phyloP scores from a whole-genome alignment of 2,888 invertebrate genomes.

The Flexamia atlantica region DNA sequence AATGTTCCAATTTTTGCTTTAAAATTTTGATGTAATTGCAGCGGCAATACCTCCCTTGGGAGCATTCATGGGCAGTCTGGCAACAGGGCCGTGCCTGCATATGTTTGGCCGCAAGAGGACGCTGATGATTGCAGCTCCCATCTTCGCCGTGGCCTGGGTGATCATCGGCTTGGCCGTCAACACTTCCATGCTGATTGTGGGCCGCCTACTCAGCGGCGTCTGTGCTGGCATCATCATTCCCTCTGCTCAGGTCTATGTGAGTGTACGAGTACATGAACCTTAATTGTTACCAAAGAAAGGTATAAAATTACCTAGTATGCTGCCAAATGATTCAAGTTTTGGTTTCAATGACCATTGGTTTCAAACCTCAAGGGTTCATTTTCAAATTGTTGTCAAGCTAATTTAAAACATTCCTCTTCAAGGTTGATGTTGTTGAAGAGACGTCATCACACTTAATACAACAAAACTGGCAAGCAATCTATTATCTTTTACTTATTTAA shows the following conservation, averaged over 20 bases:
- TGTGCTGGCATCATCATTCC: constrained; percentile 80
- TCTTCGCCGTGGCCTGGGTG: constrained; percentile 78
- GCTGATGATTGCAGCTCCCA: constrained; percentile 76
- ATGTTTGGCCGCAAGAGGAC: constrained; percentile 77
- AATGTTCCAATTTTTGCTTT: too few species aligned
- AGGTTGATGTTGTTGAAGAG: too few species aligned
- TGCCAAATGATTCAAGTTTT: too few species aligned
- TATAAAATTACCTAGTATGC: too few species aligned
- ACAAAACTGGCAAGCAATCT: too few species aligned
- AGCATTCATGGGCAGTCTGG: constrained; percentile 78
- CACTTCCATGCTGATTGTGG: constrained; percentile 76
- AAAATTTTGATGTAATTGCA: constrained; percentile 69
- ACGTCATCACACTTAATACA: too few species aligned
- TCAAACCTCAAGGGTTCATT: too few species aligned
- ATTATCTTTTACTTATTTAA: too few species aligned
- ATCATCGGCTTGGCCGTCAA: constrained; percentile 77
- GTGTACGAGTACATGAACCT: constrained; percentile 69
- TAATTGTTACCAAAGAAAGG: too few species aligned
- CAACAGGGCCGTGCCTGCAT: constrained; percentile 78
- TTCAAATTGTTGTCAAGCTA: too few species aligned
- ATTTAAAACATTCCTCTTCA: too few species aligned
- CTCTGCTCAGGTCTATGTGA: constrained; percentile 82
- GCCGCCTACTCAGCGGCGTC: constrained; percentile 79
- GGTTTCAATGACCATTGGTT: too few species aligned
- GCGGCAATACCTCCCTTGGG: constrained; percentile 79